phyloP scores from a whole-genome alignment of 1,140 invertebrate genomes.

The Venturia canescens region DNA sequence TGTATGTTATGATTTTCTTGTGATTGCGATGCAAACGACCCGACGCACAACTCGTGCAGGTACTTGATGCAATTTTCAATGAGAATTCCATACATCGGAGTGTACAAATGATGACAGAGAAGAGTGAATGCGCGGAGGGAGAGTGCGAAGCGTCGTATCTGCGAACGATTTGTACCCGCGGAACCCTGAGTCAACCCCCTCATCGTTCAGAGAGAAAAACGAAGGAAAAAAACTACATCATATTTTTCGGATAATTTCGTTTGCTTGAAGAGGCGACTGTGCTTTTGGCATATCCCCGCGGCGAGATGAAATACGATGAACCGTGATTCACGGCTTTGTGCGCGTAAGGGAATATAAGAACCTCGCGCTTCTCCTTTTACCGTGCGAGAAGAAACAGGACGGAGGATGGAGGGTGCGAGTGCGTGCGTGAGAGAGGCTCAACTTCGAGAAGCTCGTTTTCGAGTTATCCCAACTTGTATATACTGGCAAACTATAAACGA shows the following conservation, averaged over 20 bases:
- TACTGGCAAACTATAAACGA: constrained; percentile 7
- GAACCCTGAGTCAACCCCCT: background rate
- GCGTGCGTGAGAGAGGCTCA: background rate
- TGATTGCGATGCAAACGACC: constrained; percentile 13
- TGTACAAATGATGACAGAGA: background rate
- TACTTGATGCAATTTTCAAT: constrained; percentile 3
- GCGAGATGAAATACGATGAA: constrained; percentile 43
- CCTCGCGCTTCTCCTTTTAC: background rate
- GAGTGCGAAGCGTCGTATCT: constrained; percentile 3
- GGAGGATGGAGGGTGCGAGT: background rate
- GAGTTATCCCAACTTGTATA: background rate
- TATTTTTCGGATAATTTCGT: constrained; percentile 45
- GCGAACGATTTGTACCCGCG: background rate
- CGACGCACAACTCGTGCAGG: background rate
- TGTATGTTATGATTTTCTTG: background rate
- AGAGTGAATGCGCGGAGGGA: background rate
- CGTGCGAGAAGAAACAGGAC: no score
- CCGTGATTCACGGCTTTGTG: constrained; percentile 34
- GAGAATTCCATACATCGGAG: background rate
- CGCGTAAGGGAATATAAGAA: constrained; percentile 35
- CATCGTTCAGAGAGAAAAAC: background rate
- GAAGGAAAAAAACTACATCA: constrained; percentile 35
- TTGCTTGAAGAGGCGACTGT: constrained; percentile 44
- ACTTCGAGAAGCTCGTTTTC: background rate
- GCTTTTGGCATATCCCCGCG: constrained; percentile 42